These are phyloP conservation scores for Drosophila bocqueti DNA, from an alignment of 1,140 invertebrate genomes.

Conservation along the genomic window DNA sequence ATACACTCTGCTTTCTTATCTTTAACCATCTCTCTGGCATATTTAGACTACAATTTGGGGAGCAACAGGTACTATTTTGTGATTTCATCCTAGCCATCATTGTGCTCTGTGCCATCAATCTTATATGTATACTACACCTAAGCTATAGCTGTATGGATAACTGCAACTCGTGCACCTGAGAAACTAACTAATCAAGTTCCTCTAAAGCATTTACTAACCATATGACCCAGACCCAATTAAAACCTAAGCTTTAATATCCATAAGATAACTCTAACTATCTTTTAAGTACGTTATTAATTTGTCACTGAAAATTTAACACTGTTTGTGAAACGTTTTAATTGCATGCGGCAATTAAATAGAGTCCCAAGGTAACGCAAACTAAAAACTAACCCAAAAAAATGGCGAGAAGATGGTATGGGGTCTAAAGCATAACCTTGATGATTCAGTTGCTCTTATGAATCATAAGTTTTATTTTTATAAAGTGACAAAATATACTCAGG, in stretches of 20 bases:
- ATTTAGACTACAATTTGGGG: constrained; percentile 88
- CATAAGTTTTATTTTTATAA: not conserved
- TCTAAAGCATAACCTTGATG: not conserved
- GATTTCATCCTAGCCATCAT: constrained; percentile 89
- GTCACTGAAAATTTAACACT: constrained; percentile 80
- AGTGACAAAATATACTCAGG: not conserved
- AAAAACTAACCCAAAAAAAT: constrained; percentile 30
- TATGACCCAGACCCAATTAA: constrained; percentile 12
- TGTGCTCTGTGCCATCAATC: constrained; percentile 88
- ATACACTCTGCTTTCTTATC: constrained; percentile 58
- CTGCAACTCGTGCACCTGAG: constrained; percentile 70
- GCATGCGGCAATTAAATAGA: constrained; percentile 85
- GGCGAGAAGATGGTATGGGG: constrained; percentile 19
- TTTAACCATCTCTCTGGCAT: constrained; percentile 12
- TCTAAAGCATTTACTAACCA: constrained; percentile 32
- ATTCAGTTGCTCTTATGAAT: constrained; percentile 12
- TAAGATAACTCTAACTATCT: constrained; percentile 27
- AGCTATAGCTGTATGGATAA: constrained; percentile 82
- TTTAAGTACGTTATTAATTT: constrained; percentile 54
- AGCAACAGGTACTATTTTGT: constrained; percentile 89
- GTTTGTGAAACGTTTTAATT: constrained; percentile 82
- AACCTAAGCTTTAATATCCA: constrained; percentile 40
- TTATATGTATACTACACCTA: constrained; percentile 88
- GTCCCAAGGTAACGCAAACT: constrained; percentile 73
- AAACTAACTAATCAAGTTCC: constrained; percentile 9